phyloP scores from a whole-genome alignment of 2,113 vertebrate species.

The Rhabdomys dilectus region DNA sequence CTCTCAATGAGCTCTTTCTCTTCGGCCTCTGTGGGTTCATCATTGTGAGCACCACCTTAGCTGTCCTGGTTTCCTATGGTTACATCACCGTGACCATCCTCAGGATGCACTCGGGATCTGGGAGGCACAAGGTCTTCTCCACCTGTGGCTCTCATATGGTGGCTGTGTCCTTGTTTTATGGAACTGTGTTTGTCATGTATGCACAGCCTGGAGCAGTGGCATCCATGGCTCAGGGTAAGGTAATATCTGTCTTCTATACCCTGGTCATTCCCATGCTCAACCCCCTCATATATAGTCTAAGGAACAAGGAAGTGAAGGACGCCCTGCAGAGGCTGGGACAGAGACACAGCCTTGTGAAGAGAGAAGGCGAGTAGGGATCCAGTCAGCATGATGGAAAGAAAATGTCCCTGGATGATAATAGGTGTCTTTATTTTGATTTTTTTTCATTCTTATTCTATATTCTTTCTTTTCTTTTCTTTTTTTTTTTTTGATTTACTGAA shows the following conservation, averaged over 20 bases:
- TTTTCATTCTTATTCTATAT: too few relatives aligned
- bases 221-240: constrained; percentile 61
- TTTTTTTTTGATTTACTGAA: too few relatives aligned
- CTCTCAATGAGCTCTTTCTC: constrained; percentile 43
- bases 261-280: constrained; percentile 67
- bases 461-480: too few relatives aligned
- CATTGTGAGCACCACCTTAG: background rate
- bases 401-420: too few relatives aligned
- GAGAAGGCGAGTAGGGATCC: background rate
- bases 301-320: constrained; percentile 23
- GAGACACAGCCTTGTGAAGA: background rate
- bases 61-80: background rate
- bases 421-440: background rate
- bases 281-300: constrained; percentile 66
- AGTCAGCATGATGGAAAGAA: background rate
- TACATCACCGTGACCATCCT: background rate
- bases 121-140: constrained; percentile 65
- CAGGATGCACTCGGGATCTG: background rate
- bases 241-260: constrained; percentile 63
- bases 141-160: constrained; percentile 75
- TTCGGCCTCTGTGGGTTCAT: background rate
- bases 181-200: constrained; percentile 70
- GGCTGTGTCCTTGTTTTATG: constrained; percentile 63
- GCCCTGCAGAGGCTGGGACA: background rate
- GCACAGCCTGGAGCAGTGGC: constrained; percentile 55